Evolutionary conservation across 2,797 vertebrate species (phyloP), one percentile per base, ranked within the genome.

Genomic region (Euthynnus affinis): DNA sequence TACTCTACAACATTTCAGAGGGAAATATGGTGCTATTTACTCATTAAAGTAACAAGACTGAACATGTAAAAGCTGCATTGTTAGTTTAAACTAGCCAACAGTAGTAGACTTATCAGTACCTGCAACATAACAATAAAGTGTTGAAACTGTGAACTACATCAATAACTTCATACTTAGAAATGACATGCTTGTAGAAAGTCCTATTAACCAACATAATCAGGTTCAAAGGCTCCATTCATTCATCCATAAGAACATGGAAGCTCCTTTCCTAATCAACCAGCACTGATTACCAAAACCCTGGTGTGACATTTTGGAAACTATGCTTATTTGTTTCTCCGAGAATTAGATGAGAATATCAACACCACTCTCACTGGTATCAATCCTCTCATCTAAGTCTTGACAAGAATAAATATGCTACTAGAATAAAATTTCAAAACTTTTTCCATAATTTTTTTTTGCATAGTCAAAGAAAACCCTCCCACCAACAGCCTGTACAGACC

Each of bases 391-490:
- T 20, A 18, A 49, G 18, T 49, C 18, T 49, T 49, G 46, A 18
- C 46, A 48, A 6, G 2, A 18, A 17, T 6, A 17, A 18, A 14
- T 27, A 74, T 67, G 22, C 46, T 62, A 37, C 18, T 60, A 71
- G 17, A 56, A 69, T 1, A 5, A 70, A 76, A 52, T 76, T 77
- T 52, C 15, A 58, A 76, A 60, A 32, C 29, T 71, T 81, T 78
- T 80, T 72, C 51, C 49, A 37, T 75, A 8, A 55, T 27, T 52
- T 9, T 59, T 80, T n/a, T n/a, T n/a, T 12, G 44, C 51, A 57
- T 18, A 63, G 34, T 74, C n/a, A 51, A 37, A 34, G 63, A 44
- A 80, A 89, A 78, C 61, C 20, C 52, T 80, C 22, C 32, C 64
- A 72, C 83, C 70, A 63, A 44, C 58, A 67, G 55, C 74, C 66